These are phyloP conservation scores for Caenorhabditis wallacei DNA, from an alignment of 2,888 invertebrate species.

Conservation along the genomic window DNA sequence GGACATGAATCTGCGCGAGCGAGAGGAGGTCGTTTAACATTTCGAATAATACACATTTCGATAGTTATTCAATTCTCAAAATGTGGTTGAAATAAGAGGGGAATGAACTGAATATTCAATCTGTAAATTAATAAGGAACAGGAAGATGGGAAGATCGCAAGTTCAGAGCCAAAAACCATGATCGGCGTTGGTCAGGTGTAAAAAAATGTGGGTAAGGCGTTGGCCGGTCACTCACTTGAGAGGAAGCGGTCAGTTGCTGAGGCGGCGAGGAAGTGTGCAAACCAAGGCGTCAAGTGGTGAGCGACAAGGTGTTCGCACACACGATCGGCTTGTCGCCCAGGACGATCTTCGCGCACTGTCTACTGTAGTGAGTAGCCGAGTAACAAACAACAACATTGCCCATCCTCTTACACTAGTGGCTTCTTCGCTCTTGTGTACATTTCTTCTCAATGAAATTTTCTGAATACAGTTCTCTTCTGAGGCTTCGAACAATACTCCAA, in stretches of 20 bases:
- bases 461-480: neutral
- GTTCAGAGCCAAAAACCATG: conserved; percentile 28
- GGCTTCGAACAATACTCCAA: conserved; percentile 33
- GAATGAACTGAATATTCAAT: neutral
- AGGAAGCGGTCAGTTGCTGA: conserved; percentile 32
- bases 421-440: conserved; percentile 40
- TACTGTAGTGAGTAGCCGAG: conserved; percentile 50
- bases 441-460: conserved; percentile 23
- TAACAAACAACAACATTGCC: conserved; percentile 54
- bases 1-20: conserved; percentile 58
- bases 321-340: conserved; percentile 54
- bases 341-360: conserved; percentile 31
- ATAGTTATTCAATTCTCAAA: conserved; percentile 20
- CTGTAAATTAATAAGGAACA: neutral
- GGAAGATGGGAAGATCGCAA: conserved; percentile 34
- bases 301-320: conserved; percentile 64
- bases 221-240: conserved; percentile 33
- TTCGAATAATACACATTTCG: conserved; percentile 60
- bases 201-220: conserved; percentile 47
- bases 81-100: conserved; percentile 19
- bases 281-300: conserved; percentile 58
- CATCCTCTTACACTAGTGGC: conserved; percentile 3
- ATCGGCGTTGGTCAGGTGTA: conserved; percentile 30
- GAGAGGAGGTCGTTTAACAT: conserved; percentile 63
- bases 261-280: conserved; percentile 49